Evolutionary conservation across 2,797 vertebrate genomes (phyloP), one percentile per base, ranked within the genome.

Genomic region (Percopsis omiscomaycus): DNA sequence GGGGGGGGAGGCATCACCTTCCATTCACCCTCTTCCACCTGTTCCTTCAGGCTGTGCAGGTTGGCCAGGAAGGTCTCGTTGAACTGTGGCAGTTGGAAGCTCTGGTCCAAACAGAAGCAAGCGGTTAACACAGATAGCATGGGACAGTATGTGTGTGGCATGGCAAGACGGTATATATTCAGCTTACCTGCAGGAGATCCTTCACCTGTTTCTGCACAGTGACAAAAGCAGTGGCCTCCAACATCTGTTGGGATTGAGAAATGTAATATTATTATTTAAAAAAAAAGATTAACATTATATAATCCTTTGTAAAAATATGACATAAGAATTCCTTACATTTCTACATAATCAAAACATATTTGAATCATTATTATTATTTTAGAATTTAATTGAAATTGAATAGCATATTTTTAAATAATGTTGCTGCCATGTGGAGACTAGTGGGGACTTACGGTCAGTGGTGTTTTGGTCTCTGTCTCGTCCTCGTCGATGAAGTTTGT

Each of bases 121-220:
- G 12, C 2, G 1, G 55, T 4, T 54, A 14, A 54, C 4, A 29
- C 12, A 4, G 22, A 11, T 27, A 37, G 9, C 6, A 37, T 37
- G 32, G 32, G 32, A 5, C 32, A 37, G 32, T 37, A 9, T 37
- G 32, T 37, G 6, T 37, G 32, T 37, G 32, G 32, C 5, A 4
- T 37, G 32, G 32, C 32, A 37, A 37, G 32, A 37, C 32, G 8
- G 32, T 37, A 8, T 37, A 37, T 63, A 30, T 0, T 3, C 3
- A 4, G 58, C 66, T 80, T 84, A 96, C 96, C 94, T 90, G 77
- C 59, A 96, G 80, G 66, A 95, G 59, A 2, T 93, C 90, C 82
- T 90, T 93, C 80, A 95, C 90, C 2, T 94, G 91, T 29, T 94
- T 92, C 88, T 94, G 86, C 0, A 95, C 77, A 64, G 90, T 94